These are phyloP conservation scores for Cardiocondyla obscurior DNA, from an alignment of 1,140 invertebrate species.

Conservation along the genomic window DNA sequence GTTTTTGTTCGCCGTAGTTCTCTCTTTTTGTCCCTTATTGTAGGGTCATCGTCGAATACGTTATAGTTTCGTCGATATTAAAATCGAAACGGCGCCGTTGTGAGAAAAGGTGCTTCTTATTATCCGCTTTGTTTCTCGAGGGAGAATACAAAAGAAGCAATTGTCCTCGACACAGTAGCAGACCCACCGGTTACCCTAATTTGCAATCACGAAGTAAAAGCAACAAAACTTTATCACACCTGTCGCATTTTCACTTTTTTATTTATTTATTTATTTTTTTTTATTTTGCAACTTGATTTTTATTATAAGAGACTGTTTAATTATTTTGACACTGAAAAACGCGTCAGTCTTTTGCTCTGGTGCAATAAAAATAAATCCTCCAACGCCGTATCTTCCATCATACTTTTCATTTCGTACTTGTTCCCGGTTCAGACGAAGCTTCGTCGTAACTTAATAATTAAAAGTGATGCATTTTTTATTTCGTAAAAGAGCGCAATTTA, in stretches of 20 bases:
- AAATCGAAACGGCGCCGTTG: constrained; percentile 34
- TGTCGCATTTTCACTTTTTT: constrained; percentile 14
- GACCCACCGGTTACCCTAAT: constrained; percentile 36
- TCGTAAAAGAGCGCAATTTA: constrained; percentile 18
- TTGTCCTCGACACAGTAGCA: constrained; percentile 15
- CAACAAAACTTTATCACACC: constrained; percentile 34
- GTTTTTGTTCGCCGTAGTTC: too few species aligned
- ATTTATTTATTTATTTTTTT: constrained; percentile 37
- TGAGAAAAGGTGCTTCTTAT: constrained; percentile 17
- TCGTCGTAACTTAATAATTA: constrained; percentile 31
- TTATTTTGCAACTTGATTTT: constrained; percentile 31
- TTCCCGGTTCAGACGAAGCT: constrained; percentile 62
- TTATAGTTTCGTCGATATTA: constrained; percentile 38
- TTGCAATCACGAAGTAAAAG: constrained; percentile 55
- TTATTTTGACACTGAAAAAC: constrained; percentile 40
- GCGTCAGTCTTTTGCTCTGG: constrained; percentile 66
- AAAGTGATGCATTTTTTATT: constrained; percentile 21
- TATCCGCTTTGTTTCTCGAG: not conserved
- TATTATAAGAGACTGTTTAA: constrained; percentile 21
- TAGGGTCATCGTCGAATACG: constrained; percentile 9
- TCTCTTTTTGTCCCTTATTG: not conserved
- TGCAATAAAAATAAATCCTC: constrained; percentile 66
- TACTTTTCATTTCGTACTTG: constrained; percentile 56
- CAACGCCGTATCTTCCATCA: constrained; percentile 54
- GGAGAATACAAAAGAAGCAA: constrained; percentile 43